These are phyloP conservation scores for Acipenser ruthenus DNA, from an alignment of 2,797 vertebrate genomes.

Conservation along the genomic window DNA sequence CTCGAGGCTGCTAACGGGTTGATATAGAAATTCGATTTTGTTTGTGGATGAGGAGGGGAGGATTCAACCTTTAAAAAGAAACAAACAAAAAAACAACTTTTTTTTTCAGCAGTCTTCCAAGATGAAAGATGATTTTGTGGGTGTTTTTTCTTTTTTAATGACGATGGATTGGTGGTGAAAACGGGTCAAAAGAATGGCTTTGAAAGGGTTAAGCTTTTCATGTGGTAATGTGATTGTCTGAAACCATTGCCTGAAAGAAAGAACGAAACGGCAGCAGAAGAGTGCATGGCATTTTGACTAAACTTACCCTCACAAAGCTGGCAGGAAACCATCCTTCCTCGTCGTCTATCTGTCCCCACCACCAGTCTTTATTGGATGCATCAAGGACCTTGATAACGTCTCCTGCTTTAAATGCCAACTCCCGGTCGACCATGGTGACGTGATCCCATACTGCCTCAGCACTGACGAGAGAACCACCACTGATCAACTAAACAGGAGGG, in stretches of 20 bases:
- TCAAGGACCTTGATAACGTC: conserved; percentile 99
- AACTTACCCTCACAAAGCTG: conserved; percentile 98
- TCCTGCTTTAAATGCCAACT: conserved; percentile 98
- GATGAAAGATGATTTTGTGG: neutral
- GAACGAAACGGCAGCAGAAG: too few relatives aligned
- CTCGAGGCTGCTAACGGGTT: conserved; percentile 74
- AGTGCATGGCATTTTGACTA: neutral
- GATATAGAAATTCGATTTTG: conserved; percentile 81
- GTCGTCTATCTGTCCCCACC: conserved; percentile 98
- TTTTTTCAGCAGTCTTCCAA: neutral
- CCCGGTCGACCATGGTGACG: conserved; percentile 99
- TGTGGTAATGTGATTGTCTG: too few relatives aligned
- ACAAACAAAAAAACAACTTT: too few relatives aligned
- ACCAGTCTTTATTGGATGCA: conserved; percentile 99
- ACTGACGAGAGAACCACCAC: conserved; percentile 95
- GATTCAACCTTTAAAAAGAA: conserved; percentile 39
- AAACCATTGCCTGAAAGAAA: too few relatives aligned
- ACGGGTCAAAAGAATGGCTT: too few relatives aligned
- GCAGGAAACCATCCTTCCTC: conserved; percentile 99
- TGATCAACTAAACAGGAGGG: conserved; percentile 65
- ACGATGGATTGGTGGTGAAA: neutral
- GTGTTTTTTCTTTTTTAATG: neutral
- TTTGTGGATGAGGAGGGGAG: conserved; percentile 71
- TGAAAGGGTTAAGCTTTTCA: too few relatives aligned
- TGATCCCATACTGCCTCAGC: conserved; percentile 99